A percentile compares a stretch with the other conserved stretches of the same genome.
Evolutionary conservation across 2,113 vertebrate species (phyloP).

Genomic region (Gavia stellata): DNA sequence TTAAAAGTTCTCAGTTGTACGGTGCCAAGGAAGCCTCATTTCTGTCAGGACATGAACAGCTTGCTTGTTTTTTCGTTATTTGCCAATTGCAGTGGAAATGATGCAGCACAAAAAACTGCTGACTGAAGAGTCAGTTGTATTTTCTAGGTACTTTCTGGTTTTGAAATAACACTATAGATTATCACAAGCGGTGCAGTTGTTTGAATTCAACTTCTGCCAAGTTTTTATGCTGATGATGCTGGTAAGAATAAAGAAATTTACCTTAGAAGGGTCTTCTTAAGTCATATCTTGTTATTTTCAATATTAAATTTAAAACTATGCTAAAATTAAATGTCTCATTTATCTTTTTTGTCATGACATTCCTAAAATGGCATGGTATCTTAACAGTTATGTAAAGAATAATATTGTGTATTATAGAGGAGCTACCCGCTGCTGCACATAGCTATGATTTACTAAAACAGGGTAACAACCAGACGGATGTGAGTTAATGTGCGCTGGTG

Average conservation of each 20-base stretch:
- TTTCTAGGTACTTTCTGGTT: conserved; percentile 42
- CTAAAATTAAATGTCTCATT: neutral
- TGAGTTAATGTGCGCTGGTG: neutral
- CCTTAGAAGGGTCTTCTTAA: neutral
- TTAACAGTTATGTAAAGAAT: neutral
- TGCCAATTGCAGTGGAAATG: conserved; percentile 33
- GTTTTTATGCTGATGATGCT: neutral
- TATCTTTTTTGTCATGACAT: neutral
- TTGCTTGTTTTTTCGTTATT: neutral
- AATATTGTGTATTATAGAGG: neutral
- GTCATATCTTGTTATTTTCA: neutral
- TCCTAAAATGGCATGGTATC: neutral
- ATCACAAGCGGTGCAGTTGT: neutral
- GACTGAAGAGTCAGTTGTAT: conserved; percentile 12
- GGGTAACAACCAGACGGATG: neutral
- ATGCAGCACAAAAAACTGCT: conserved; percentile 40
- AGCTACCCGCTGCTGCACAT: neutral
- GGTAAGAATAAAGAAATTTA: neutral
- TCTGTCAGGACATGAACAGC: neutral
- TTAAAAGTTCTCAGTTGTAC: neutral
- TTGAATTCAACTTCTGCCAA: neutral
- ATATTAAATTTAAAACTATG: neutral
- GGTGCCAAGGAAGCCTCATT: neutral
- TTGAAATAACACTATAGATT: neutral
- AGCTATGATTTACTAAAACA: neutral